Conservation (phyloP, 1,140 invertebrate genomes). For the Araneus ventricosus region DNA sequence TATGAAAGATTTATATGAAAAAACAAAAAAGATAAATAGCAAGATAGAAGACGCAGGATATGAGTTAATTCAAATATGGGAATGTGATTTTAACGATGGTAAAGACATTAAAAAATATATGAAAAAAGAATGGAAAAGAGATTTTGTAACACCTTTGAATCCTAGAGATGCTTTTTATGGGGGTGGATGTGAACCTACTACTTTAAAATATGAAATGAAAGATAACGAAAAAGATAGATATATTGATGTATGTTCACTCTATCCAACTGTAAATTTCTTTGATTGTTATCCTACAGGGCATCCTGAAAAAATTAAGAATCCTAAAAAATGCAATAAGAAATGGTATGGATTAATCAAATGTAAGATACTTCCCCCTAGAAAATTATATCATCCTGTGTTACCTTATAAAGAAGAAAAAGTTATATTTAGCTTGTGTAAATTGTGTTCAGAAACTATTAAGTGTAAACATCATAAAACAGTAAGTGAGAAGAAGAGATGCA, state of each 20-base stretch:
- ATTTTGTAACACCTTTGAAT: slow-evolving; percentile 38
- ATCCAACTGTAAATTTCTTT: too few relatives aligned
- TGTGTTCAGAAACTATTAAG: background rate
- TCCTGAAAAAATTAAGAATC: slow-evolving; percentile 26
- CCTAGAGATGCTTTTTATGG: slow-evolving; percentile 17
- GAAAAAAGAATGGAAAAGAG: slow-evolving; percentile 29
- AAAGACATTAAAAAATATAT: slow-evolving; percentile 48
- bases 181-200: slow-evolving; percentile 7
- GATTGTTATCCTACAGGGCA: too few relatives aligned
- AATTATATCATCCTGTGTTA: slow-evolving; percentile 37
- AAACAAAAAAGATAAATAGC: slow-evolving; percentile 10
- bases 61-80: slow-evolving; percentile 19
- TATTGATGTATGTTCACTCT: too few relatives aligned
- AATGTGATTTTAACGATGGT: slow-evolving; percentile 42
- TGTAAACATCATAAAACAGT: slow-evolving; percentile 14
- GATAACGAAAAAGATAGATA: background rate
- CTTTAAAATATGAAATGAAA: slow-evolving; percentile 49
- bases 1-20: slow-evolving; percentile 12
- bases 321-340: slow-evolving; percentile 25
- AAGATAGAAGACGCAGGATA: background rate
- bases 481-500: background rate
- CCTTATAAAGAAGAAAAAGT: slow-evolving; percentile 48
- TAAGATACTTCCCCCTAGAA: slow-evolving; percentile 19
- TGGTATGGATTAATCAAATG: slow-evolving; percentile 47
- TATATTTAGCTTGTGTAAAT: slow-evolving; percentile 36